Percentiles rank a stretch among this genome's conserved stretches.
Evolutionary conservation across 1,140 invertebrate species (phyloP).

Genomic region (Asbolus verrucosus): DNA sequence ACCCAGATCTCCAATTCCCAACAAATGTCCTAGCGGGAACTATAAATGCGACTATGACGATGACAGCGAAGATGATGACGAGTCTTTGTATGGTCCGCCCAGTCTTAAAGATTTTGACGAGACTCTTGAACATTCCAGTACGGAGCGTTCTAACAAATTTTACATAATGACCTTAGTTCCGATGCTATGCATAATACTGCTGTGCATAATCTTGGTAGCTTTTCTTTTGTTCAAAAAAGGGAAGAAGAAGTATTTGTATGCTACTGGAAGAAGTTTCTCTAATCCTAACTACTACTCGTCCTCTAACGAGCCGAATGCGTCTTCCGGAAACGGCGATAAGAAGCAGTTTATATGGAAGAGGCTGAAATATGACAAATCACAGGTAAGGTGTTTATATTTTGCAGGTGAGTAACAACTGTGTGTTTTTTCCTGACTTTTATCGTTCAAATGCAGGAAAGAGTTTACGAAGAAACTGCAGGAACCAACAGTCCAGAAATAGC

Average conservation of each 20-base stretch:
- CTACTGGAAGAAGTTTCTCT: slow-evolving; percentile 75
- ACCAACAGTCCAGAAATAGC: slow-evolving; percentile 70
- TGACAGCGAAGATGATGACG: slow-evolving; percentile 63
- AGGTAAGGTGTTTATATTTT: slow-evolving; percentile 67
- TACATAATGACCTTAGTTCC: slow-evolving; percentile 63
- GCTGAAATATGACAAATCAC: slow-evolving; percentile 78
- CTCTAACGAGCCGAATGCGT: slow-evolving; percentile 58
- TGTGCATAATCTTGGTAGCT: slow-evolving; percentile 64
- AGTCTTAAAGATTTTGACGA: slow-evolving; percentile 47
- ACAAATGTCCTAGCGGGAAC: slow-evolving; percentile 49
- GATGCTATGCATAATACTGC: slow-evolving; percentile 63
- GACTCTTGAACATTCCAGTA: slow-evolving; percentile 39
- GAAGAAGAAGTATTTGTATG: slow-evolving; percentile 72
- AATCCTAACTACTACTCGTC: slow-evolving; percentile 85
- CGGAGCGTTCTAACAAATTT: slow-evolving; percentile 33
- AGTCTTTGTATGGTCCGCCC: slow-evolving; percentile 49
- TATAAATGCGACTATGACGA: slow-evolving; percentile 63
- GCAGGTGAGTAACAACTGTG: not conserved
- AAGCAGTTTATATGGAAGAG: slow-evolving; percentile 77
- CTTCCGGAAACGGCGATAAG: slow-evolving; percentile 67
- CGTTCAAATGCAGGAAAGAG: slow-evolving; percentile 70
- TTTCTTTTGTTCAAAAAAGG: slow-evolving; percentile 70
- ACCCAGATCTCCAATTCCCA: slow-evolving; percentile 35
- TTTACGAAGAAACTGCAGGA: slow-evolving; percentile 67
- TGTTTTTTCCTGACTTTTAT: too few relatives aligned